A percentile compares a stretch with the other conserved stretches of the same genome.
phyloP scores from a whole-genome alignment of 1,140 invertebrate genomes.

The Batillaria attramentaria region DNA sequence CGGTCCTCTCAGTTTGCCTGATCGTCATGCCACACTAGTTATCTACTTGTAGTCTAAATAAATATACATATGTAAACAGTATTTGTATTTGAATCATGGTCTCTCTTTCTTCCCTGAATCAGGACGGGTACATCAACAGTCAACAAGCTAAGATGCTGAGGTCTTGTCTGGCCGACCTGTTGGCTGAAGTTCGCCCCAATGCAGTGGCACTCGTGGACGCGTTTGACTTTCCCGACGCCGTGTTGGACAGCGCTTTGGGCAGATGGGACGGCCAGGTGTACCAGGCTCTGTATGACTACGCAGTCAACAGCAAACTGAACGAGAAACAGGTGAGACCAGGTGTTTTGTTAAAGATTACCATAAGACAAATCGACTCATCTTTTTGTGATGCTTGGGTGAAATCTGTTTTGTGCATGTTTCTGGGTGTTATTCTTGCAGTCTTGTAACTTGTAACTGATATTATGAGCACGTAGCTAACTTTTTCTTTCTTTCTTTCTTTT shows the following conservation, averaged over 20 bases:
- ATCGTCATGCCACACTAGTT: neutral
- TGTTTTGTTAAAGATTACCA: neutral
- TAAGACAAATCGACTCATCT: neutral
- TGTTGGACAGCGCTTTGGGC: conserved; percentile 87
- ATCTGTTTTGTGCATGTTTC: too few species aligned
- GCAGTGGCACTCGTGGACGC: conserved; percentile 91
- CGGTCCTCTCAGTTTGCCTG: neutral
- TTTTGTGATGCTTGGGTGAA: neutral
- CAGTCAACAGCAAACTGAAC: conserved; percentile 89
- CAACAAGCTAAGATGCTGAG: conserved; percentile 79
- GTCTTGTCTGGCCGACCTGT: conserved; percentile 78
- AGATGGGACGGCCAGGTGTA: conserved; percentile 94
- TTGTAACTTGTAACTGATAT: too few species aligned
- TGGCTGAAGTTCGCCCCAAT: conserved; percentile 84
- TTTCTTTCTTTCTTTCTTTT: too few species aligned
- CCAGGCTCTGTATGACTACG: conserved; percentile 87
- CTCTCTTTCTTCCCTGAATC: neutral
- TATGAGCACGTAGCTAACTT: too few species aligned
- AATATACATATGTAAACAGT: too few species aligned
- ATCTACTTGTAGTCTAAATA: neutral
- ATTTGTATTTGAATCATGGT: too few species aligned
- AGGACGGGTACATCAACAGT: conserved; percentile 63
- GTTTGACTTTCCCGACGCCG: conserved; percentile 89
- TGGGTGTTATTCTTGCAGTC: too few species aligned
- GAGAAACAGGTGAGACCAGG: conserved; percentile 73